Conservation (phyloP, 2,888 invertebrate species). For the Hemicrepidius hirtus region DNA sequence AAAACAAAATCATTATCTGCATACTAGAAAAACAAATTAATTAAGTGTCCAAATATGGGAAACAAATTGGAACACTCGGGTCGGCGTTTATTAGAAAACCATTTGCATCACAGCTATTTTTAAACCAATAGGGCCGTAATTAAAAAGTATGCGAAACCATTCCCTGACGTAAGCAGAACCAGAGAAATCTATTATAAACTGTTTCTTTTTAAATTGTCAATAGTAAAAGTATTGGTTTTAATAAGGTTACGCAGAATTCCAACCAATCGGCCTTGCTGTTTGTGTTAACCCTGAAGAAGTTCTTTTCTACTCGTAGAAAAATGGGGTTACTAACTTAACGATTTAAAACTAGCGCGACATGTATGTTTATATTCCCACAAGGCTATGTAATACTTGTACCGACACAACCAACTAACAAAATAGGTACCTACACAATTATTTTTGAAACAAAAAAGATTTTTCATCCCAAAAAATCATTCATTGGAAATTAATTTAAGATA, state of each 20-base stretch:
- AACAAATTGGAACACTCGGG: slow-evolving; percentile 19
- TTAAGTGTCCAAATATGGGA: slow-evolving; percentile 11
- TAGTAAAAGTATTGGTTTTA: slow-evolving; percentile 10
- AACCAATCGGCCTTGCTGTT: slow-evolving; percentile 18
- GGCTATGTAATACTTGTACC: slow-evolving; percentile 2
- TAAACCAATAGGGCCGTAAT: slow-evolving; percentile 27
- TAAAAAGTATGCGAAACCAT: slow-evolving; percentile 23
- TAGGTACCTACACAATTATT: too few species aligned
- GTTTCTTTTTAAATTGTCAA: slow-evolving; percentile 14
- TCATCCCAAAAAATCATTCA: too few species aligned
- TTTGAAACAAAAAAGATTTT: too few species aligned
- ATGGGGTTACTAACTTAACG: slow-evolving; percentile 11
- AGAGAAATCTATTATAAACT: slow-evolving; percentile 21
- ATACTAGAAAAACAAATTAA: slow-evolving; percentile 30
- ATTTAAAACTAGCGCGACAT: slow-evolving; percentile 4
- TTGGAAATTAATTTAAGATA: too few species aligned
- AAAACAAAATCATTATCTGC: slow-evolving; percentile 2
- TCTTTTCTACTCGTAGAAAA: not conserved
- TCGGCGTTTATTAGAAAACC: slow-evolving; percentile 32
- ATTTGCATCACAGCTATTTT: slow-evolving; percentile 29
- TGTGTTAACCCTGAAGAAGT: slow-evolving; percentile 7
- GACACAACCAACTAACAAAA: too few species aligned
- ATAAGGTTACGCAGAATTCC: slow-evolving; percentile 26
- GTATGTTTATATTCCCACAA: not conserved
- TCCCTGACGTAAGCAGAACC: slow-evolving; percentile 20